These are phyloP conservation scores for Cerastis leucographa DNA, from an alignment of 2,888 invertebrate genomes.

Conservation along the genomic window DNA sequence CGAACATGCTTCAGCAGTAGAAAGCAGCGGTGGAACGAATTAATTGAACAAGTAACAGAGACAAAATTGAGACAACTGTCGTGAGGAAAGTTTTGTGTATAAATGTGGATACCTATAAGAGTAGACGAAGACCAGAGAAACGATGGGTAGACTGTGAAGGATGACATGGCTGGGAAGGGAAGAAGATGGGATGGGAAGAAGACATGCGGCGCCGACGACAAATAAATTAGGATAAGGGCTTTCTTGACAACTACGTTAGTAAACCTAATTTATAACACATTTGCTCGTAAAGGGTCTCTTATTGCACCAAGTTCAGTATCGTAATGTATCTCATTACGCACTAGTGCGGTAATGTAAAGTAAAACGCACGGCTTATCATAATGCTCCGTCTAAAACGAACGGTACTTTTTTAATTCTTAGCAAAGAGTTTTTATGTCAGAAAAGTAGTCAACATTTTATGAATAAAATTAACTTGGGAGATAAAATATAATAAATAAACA, in stretches of 20 bases:
- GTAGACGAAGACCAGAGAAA: not conserved
- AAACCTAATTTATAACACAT: no score
- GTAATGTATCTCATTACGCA: no score
- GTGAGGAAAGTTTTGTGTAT: not conserved
- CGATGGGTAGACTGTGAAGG: not conserved
- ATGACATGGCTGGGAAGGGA: not conserved
- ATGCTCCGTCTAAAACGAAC: no score
- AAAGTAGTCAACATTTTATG: no score
- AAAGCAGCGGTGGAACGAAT: not conserved
- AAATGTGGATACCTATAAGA: not conserved
- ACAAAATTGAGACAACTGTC: not conserved
- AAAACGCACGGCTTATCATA: no score
- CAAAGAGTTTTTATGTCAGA: no score
- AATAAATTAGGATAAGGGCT: not conserved
- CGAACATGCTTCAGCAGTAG: not conserved
- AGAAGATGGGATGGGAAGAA: not conserved
- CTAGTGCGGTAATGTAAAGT: no score
- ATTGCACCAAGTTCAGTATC: no score
- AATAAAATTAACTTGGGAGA: no score
- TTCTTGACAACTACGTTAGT: not conserved
- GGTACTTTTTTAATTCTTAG: no score
- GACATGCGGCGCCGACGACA: not conserved
- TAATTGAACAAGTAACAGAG: not conserved
- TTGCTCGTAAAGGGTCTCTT: no score
- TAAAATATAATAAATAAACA: no score